Evolutionary conservation across 2,888 invertebrate species (phyloP), one percentile per base, ranked within the genome.

Genomic region (Tiphia femorata): DNA sequence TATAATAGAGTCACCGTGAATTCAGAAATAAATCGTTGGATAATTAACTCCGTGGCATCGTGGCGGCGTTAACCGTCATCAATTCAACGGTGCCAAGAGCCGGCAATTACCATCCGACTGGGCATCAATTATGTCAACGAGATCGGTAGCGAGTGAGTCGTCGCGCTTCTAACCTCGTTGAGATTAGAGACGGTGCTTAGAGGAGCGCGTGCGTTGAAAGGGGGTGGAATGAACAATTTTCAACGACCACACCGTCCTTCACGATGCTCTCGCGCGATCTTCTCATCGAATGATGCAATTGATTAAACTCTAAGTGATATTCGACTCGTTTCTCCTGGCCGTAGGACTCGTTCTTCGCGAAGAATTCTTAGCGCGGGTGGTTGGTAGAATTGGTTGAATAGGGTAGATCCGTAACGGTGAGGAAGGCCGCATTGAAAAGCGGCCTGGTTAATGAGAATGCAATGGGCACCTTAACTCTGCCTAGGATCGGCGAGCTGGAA

Each of bases 401-500:
- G n/a, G n/a, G n/a, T n/a, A 52, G 65, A 56, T 51, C 42, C 46
- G 49, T 27, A 6, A 44, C 51, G 51, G 41, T 48, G 48, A 44
- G n/a, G 50, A 33, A 50, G 64, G 62, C 47, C 58, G 68, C 64
- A 55, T 63, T 62, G 56, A 64, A 63, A 67, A 66, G 62, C 64
- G 59, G 59, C 48, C 54, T 42, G 51, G 70, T 69, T 75, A 75
- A 75, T 72, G 74, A 75, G 75, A 71, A 74, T 73, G 66, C 72
- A 72, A 72, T 64, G 64, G 60, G 59, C 58, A 62, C 54, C 67
- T 75, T 75, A 72, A 73, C 73, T 75, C 68, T 63, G 58, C 58
- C 61, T 60, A 67, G 54, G 64, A 75, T 75, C 71, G 64, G 27
- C 51, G 41, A 37, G 63, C 55, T 70, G 65, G 67, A 68, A 73